Percentiles rank a stretch among this genome's conserved stretches.
Evolutionary conservation across 2,113 vertebrate species (phyloP).

Genomic region (Archilochus colubris): DNA sequence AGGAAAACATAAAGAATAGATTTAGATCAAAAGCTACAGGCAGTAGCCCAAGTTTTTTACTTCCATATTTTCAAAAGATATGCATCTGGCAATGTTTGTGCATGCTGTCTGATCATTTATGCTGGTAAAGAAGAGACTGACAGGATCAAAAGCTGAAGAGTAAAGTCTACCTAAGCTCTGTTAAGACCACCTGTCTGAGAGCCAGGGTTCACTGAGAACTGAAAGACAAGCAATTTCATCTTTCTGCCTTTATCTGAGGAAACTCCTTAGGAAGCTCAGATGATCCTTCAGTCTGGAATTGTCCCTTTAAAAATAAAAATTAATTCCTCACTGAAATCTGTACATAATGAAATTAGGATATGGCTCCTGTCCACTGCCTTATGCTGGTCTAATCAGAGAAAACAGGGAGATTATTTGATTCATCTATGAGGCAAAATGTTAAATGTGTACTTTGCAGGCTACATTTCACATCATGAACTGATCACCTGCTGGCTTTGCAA

Average conservation of each 20-base stretch:
- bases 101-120: constrained; percentile 58
- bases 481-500: constrained; percentile 3
- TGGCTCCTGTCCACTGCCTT: background rate
- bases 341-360: background rate
- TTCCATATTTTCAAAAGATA: constrained; percentile 23
- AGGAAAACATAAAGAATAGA: background rate
- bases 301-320: background rate
- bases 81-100: constrained; percentile 35
- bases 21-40: constrained; percentile 34
- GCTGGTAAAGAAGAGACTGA: constrained; percentile 11
- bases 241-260: constrained; percentile 5
- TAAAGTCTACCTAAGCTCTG: constrained; percentile 39
- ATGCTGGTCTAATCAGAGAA: background rate
- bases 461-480: background rate
- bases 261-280: background rate
- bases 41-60: constrained; percentile 1
- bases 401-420: background rate
- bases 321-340: background rate
- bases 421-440: background rate
- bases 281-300: background rate
- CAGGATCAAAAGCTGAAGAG: constrained; percentile 49
- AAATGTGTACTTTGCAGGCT: background rate
- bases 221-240: constrained; percentile 19
- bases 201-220: background rate
- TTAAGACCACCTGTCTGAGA: constrained; percentile 14